Evolutionary conservation across 2,113 vertebrate genomes (phyloP).

Genomic region (Scytalopus superciliaris): DNA sequence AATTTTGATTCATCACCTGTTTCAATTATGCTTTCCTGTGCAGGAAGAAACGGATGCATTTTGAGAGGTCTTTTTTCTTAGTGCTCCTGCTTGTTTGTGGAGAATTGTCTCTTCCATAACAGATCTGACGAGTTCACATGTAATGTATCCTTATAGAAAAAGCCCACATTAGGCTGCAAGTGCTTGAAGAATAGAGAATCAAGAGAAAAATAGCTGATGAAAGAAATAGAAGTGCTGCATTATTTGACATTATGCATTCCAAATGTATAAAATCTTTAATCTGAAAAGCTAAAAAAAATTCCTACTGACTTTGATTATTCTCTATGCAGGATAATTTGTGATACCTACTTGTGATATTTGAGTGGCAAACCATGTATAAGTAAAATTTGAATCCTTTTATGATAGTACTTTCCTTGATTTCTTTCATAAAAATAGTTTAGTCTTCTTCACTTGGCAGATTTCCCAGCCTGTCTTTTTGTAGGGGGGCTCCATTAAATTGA

Average conservation of each 20-base stretch:
- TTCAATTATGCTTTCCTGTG: background rate
- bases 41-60: background rate
- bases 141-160: background rate
- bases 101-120: background rate
- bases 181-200: background rate
- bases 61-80: background rate
- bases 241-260: background rate
- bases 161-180: background rate
- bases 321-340: background rate
- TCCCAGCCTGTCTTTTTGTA: constrained; percentile 2
- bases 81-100: background rate
- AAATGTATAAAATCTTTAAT: background rate
- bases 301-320: background rate
- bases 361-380: background rate
- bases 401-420: background rate
- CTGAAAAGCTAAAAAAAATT: background rate
- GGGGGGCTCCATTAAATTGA: background rate
- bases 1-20: background rate
- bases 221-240: background rate
- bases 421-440: background rate
- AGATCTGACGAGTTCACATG: background rate
- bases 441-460: background rate
- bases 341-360: background rate
- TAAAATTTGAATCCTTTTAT: background rate
- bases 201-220: background rate